Percentiles rank a stretch among this genome's conserved stretches.
Evolutionary conservation across 2,797 vertebrate genomes (phyloP).

Genomic region (Acrossocheilus wenchowensis): DNA sequence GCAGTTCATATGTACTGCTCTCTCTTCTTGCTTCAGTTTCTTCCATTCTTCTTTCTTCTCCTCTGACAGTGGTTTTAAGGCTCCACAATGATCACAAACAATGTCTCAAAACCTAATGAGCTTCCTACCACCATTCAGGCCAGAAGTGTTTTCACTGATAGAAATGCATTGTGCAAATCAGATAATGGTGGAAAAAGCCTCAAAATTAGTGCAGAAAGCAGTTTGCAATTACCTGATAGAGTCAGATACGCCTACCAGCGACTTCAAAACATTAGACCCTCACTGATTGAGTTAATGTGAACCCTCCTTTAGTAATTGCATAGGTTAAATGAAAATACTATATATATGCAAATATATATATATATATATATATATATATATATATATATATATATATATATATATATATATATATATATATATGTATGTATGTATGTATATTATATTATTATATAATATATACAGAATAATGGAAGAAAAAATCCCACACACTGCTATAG

Average conservation of each 20-base stretch:
- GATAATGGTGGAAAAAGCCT: background rate
- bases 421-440: no score
- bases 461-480: background rate
- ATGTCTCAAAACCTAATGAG: background rate
- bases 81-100: constrained; percentile 1
- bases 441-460: no score
- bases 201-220: background rate
- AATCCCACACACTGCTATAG: background rate
- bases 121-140: background rate
- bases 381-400: no score
- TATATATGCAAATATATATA: no score
- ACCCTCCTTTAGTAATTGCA: background rate
- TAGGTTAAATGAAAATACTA: no score
- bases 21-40: background rate
- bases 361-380: no score
- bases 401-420: no score
- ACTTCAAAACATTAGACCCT: background rate
- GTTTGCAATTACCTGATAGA: background rate
- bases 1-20: background rate
- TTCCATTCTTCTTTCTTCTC: background rate
- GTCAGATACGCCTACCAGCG: background rate
- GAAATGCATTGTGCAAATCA: background rate
- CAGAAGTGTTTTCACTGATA: background rate
- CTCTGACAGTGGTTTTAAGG: background rate
- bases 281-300: background rate